Percentiles rank a stretch among this genome's conserved stretches.
phyloP scores from a whole-genome alignment of 2,888 invertebrate species.

The Drosophila sordidula region DNA sequence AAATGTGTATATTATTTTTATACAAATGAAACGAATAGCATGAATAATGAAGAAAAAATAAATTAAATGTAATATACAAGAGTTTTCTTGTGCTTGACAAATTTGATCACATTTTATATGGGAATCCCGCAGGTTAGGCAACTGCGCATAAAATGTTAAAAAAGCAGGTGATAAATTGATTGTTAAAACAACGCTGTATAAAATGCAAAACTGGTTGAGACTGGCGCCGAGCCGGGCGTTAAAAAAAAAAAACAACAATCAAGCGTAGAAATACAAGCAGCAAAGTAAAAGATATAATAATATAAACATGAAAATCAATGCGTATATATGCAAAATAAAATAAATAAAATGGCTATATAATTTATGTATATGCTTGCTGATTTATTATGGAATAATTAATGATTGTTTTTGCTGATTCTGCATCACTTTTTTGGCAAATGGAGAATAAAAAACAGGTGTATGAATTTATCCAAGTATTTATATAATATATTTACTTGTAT shows the following conservation, averaged over 20 bases:
- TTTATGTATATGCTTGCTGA: background rate
- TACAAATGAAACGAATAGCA: background rate
- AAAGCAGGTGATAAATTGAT: slow-evolving; percentile 6
- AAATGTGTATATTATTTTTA: background rate
- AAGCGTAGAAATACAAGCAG: slow-evolving; percentile 2
- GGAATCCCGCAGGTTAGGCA: background rate
- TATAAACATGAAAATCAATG: background rate
- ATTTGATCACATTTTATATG: background rate
- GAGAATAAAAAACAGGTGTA: too few relatives aligned
- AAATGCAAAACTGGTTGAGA: slow-evolving; percentile 12
- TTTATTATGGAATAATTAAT: slow-evolving; percentile 1
- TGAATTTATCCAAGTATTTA: too few relatives aligned
- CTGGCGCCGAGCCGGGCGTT: background rate
- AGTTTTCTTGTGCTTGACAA: background rate
- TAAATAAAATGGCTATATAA: background rate
- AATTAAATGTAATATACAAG: background rate
- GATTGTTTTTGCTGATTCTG: too few relatives aligned
- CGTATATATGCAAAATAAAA: background rate
- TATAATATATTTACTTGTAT: too few relatives aligned
- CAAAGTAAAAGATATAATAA: background rate
- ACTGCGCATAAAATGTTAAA: slow-evolving; percentile 4
- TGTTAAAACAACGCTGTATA: background rate
- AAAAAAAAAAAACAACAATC: background rate
- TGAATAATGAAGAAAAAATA: background rate
- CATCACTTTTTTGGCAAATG: background rate